These are phyloP conservation scores for Semaprochilodus insignis DNA, from an alignment of 2,797 vertebrate genomes.

Conservation along the genomic window DNA sequence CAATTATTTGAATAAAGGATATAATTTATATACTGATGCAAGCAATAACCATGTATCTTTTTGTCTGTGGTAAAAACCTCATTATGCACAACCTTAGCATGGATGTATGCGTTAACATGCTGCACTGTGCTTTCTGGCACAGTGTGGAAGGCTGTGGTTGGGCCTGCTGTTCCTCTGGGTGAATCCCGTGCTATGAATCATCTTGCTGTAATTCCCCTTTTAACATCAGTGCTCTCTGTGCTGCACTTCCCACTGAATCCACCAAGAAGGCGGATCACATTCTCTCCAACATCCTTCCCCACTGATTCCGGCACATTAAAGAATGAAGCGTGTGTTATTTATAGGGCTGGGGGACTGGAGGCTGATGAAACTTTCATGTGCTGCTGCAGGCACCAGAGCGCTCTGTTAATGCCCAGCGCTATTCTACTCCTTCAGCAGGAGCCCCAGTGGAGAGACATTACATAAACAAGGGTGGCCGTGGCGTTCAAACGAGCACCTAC, in stretches of 20 bases:
- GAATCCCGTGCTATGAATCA: conserved; percentile 7
- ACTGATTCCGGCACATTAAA: conserved; percentile 46
- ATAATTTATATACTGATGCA: too few species aligned
- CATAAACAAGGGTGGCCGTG: conserved; percentile 33
- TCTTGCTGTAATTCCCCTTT: conserved; percentile 3
- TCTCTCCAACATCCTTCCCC: conserved; percentile 2
- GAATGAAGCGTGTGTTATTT: conserved; percentile 49
- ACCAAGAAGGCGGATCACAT: conserved; percentile 13
- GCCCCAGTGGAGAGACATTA: conserved; percentile 21
- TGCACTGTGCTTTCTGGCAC: background rate
- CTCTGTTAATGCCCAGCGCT: conserved; percentile 37
- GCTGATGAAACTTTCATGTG: conserved; percentile 55
- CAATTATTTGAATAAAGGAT: too few species aligned
- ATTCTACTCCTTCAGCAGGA: conserved; percentile 32
- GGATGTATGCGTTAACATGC: background rate
- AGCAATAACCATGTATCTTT: too few species aligned
- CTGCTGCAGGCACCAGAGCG: conserved; percentile 29
- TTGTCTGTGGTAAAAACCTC: too few species aligned
- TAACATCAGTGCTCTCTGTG: background rate
- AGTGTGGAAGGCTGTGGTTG: background rate
- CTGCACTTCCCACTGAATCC: conserved; percentile 18
- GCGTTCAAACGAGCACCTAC: conserved; percentile 2
- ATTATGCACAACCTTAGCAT: background rate
- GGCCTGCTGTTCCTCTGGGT: background rate
- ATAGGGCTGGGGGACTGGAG: conserved; percentile 40